phyloP scores from a whole-genome alignment of 2,113 vertebrate genomes.

The Fregetta grallaria region DNA sequence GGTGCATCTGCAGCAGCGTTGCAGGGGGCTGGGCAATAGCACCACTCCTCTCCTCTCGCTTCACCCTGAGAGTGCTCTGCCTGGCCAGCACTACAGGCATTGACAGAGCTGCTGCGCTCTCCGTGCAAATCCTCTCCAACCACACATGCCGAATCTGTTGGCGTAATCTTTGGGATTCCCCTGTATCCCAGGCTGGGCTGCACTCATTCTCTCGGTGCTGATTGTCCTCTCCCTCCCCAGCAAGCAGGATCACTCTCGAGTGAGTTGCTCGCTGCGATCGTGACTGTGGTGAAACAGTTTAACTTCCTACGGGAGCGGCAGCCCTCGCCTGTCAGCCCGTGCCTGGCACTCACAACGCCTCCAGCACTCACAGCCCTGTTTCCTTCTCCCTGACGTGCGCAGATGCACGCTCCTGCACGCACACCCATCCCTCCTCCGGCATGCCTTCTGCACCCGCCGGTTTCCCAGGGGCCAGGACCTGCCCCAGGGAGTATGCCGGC shows the following conservation, averaged over 20 bases:
- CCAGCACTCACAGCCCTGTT: not conserved
- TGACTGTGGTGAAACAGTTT: conserved; percentile 44
- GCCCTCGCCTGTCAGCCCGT: not conserved
- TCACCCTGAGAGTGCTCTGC: fast-evolving
- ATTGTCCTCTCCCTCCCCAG: not conserved
- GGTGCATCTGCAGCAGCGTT: not conserved
- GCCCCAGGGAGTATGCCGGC: not conserved
- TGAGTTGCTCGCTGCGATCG: not conserved
- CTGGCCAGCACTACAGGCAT: not conserved
- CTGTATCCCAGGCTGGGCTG: not conserved
- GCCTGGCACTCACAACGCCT: conserved; percentile 12
- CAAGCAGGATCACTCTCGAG: not conserved
- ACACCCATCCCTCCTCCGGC: not conserved
- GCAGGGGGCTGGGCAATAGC: not conserved
- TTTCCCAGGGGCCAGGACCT: not conserved
- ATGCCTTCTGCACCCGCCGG: not conserved
- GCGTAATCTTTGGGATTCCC: not conserved
- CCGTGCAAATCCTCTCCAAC: not conserved
- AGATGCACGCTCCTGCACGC: conserved; percentile 29
- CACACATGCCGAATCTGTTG: not conserved
- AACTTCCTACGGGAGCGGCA: conserved; percentile 21
- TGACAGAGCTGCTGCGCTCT: not conserved
- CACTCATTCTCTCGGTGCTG: not conserved
- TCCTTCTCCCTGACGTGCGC: conserved; percentile 43
- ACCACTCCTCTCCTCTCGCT: not conserved